Percentiles rank a stretch among this genome's conserved stretches.
Evolutionary conservation across 2,797 vertebrate genomes (phyloP).

Genomic region (Aplochiton taeniatus): DNA sequence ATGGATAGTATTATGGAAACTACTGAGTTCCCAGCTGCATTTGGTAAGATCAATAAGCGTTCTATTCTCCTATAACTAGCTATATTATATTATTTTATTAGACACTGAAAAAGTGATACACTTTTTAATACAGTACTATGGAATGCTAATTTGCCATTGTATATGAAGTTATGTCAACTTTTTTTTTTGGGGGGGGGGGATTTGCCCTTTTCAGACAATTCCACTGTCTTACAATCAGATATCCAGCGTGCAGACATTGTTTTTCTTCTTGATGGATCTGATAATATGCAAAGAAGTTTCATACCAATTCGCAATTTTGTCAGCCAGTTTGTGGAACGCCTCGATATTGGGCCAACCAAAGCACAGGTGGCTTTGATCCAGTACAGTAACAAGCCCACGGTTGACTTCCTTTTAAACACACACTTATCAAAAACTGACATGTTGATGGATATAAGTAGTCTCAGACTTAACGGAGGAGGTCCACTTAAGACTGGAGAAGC

Average conservation of each 20-base stretch:
- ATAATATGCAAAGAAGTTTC: conserved; percentile 73
- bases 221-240: conserved; percentile 54
- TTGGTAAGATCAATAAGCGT: conserved; percentile 69
- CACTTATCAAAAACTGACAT: conserved; percentile 71
- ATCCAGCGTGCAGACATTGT: conserved; percentile 85
- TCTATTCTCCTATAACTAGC: neutral
- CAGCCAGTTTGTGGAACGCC: conserved; percentile 76
- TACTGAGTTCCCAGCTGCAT: conserved; percentile 50
- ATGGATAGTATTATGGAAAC: conserved; percentile 59
- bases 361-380: conserved; percentile 67
- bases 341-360: conserved; percentile 81
- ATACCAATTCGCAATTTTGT: conserved; percentile 80
- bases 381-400: conserved; percentile 56
- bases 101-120: neutral
- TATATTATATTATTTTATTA: neutral
- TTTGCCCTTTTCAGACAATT: conserved; percentile 57
- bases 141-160: neutral
- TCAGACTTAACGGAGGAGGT: conserved; percentile 73
- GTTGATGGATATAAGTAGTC: conserved; percentile 66
- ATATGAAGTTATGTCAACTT: neutral
- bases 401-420: conserved; percentile 75
- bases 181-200: no score
- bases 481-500: conserved; percentile 77
- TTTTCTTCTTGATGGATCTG: conserved; percentile 88
- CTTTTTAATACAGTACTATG: neutral